Base-by-base conservation (phyloP, 2,888 invertebrate species). In the Atrina japonica region DNA sequence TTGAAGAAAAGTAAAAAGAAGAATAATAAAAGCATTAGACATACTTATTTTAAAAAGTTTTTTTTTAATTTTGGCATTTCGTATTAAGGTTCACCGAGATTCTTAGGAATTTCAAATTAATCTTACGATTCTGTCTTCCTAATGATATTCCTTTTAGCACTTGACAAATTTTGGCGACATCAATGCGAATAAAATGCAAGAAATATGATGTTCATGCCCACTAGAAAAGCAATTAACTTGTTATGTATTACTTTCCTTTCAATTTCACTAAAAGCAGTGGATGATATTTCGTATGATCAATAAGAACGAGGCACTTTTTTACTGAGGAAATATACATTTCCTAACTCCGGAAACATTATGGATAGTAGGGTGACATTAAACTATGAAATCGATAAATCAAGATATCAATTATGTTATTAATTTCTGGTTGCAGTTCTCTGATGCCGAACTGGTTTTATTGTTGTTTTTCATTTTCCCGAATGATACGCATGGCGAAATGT, bases 381-480 rank as follows among this genome's bases (percentile, higher is more conserved):
- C 35, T 35, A 35, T 35, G 35, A 35, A 11, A 35, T 35, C 35
- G 35, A 35, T 35, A 11, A 35, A 35, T 35, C 35, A 35, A 55
- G 29, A 58, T 66, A 66, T 66, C 66, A 66, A 65, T 66, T 66
- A 66, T 66, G 66, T 56, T 56, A 66, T 66, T 66, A 66, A 66
- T 66, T 66, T 56, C 66, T 58, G 45, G 66, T 56, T 49, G 56
- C 66, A 58, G 56, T 58, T 45, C 56, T 58, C 49, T 47, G 49
- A 47, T 58, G 49, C 49, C 25, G n/a, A 25, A 27, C 40, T 21
- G 30, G 40, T 55, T 55, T 35, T n/a, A 23, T 40, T 55, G 40
- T 27, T 55, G 35, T 55, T 11, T 35, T 35, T 35, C 35, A 35
- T 35, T 35, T 35, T 35, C 35, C 35, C 11, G 35, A 35, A 35